Percentiles rank a stretch among this genome's conserved stretches.
phyloP scores from a whole-genome alignment of 2,113 vertebrate genomes.

The Eurypyga helias region DNA sequence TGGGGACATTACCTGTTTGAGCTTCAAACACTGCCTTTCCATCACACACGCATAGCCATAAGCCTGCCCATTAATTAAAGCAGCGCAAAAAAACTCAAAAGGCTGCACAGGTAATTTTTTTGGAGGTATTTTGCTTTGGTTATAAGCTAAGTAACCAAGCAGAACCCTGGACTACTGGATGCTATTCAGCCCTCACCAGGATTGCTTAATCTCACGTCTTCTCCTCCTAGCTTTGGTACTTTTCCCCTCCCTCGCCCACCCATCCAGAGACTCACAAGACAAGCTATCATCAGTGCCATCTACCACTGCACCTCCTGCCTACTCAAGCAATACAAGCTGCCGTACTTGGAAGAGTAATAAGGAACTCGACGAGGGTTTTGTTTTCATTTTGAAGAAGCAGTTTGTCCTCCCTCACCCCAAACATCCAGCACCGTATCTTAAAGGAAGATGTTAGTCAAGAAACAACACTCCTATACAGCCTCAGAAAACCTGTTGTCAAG shows the following conservation, averaged over 20 bases:
- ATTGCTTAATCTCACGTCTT: not conserved
- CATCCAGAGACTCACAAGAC: conserved; percentile 41
- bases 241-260: conserved; percentile 7
- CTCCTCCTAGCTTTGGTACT: conserved; percentile 9
- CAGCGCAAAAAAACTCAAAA: not conserved
- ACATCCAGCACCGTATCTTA: not conserved
- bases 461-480: not conserved
- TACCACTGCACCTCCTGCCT: conserved; percentile 44
- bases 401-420: conserved; percentile 42
- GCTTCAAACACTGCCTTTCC: not conserved
- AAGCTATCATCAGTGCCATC: conserved; percentile 58
- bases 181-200: not conserved
- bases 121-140: not conserved
- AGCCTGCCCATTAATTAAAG: not conserved
- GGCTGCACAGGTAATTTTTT: not conserved
- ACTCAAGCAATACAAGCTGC: conserved; percentile 65
- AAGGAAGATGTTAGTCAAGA: not conserved
- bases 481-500: conserved; percentile 9
- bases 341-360: conserved; percentile 36
- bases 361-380: conserved; percentile 7
- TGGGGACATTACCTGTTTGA: not conserved
- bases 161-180: not conserved
- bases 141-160: not conserved
- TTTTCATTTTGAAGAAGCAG: conserved; percentile 26
- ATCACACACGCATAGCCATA: not conserved